These are phyloP conservation scores for Onychomys arenicola DNA, from an alignment of 2,797 vertebrate genomes.

Conservation along the genomic window DNA sequence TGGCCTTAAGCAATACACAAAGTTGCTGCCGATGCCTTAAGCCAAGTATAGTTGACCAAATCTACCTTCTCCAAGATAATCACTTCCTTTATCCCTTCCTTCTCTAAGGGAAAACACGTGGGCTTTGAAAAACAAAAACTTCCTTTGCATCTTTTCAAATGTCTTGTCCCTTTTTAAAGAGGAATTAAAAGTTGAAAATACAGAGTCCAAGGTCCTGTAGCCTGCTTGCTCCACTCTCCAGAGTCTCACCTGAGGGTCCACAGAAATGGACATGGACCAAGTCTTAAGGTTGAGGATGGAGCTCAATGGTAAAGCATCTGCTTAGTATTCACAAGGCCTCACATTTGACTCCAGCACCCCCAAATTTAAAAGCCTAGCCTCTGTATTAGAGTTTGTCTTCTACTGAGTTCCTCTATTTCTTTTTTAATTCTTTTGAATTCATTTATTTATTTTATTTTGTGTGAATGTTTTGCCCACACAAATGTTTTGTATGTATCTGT, in stretches of 20 bases:
- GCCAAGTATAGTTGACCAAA: background rate
- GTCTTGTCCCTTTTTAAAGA: background rate
- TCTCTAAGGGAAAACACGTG: background rate
- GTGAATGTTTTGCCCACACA: background rate
- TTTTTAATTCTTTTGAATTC: background rate
- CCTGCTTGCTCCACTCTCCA: background rate
- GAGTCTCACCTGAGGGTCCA: background rate
- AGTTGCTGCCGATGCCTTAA: background rate
- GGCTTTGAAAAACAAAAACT: background rate
- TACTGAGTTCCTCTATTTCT: background rate
- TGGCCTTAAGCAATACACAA: background rate
- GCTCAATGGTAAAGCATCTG: too few relatives aligned
- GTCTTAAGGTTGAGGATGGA: background rate
- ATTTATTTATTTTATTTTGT: background rate
- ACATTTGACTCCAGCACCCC: background rate
- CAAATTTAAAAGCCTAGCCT: background rate
- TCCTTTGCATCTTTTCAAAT: conserved; percentile 41
- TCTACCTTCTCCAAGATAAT: background rate
- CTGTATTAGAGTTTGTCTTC: background rate
- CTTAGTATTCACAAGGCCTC: background rate
- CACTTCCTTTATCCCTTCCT: background rate
- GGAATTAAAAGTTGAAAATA: background rate
- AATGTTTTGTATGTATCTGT: background rate
- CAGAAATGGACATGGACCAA: background rate
- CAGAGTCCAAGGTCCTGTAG: background rate